A percentile compares a stretch with the other conserved stretches of the same genome.
phyloP scores from a whole-genome alignment of 1,140 invertebrate genomes.

The Himalopsyche phryganea region DNA sequence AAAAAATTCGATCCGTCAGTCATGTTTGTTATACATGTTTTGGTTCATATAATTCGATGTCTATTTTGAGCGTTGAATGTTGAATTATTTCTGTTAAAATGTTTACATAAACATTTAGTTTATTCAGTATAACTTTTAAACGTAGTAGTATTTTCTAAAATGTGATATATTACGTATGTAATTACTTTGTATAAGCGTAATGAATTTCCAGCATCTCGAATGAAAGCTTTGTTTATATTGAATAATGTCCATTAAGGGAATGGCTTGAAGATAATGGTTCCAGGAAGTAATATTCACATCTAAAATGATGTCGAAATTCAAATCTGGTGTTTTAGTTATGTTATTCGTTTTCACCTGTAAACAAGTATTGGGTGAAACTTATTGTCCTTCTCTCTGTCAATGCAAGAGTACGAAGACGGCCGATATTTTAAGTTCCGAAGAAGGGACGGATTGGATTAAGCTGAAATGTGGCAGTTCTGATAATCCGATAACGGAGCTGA shows the following conservation, averaged over 20 bases:
- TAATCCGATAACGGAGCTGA: slow-evolving; percentile 45
- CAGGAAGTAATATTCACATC: background rate
- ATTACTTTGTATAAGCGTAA: background rate
- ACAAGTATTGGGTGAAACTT: slow-evolving; percentile 18
- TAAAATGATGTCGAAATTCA: slow-evolving; percentile 10
- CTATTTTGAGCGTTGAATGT: slow-evolving; percentile 17
- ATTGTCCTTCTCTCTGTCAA: slow-evolving; percentile 47
- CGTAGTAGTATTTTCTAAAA: background rate
- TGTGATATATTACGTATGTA: slow-evolving; percentile 3
- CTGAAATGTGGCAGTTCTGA: slow-evolving; percentile 45
- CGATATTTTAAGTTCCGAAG: slow-evolving; percentile 34
- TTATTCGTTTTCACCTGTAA: background rate
- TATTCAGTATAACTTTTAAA: background rate
- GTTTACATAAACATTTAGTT: slow-evolving; percentile 9
- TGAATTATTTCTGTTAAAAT: slow-evolving; percentile 17
- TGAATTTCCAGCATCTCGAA: slow-evolving; percentile 6
- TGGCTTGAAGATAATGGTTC: slow-evolving; percentile 10
- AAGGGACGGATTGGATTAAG: slow-evolving; percentile 41
- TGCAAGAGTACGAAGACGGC: slow-evolving; percentile 41
- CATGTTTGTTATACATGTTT: slow-evolving; percentile 15
- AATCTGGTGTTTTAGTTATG: slow-evolving; percentile 3
- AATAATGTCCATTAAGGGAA: slow-evolving; percentile 1
- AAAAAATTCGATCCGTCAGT: slow-evolving; percentile 24
- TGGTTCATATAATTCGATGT: slow-evolving; percentile 8
- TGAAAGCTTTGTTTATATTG: slow-evolving; percentile 5